Evolutionary conservation across 2,113 vertebrate species (phyloP), one percentile per base, ranked within the genome.

Genomic region (Petromus typicus): DNA sequence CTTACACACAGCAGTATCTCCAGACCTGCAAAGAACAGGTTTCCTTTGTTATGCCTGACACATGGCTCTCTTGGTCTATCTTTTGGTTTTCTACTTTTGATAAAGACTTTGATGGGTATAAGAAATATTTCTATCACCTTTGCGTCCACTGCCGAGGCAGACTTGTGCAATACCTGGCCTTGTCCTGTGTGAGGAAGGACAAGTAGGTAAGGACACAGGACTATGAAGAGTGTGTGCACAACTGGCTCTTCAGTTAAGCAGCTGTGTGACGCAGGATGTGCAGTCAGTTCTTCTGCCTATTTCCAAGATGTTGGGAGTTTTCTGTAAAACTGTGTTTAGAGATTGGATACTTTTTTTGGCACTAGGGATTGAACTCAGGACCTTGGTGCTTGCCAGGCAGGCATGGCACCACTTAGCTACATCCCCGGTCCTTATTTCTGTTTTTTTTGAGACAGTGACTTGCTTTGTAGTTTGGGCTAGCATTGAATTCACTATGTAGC

Each of bases 181-280:
- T 27, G 54, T 25, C 59, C 79, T 1, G 1, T 8, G 9, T 6
- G n/a, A 61, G 37, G 43, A 43, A 43, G 25, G 37, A 63, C 43
- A 30, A 18, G 48, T 1, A 3, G 32, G 51, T 11, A 34, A 30
- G 18, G 56, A 40, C 37, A 0, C 22, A 0, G 23, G 27, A 34
- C 5, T 5, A 7, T 59, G 1, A 71, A 18, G 12, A 27, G 54
- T 48, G 67, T 0, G 2, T 7, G 34, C 4, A 4, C 0, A 4
- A 20, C 45, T n/a, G 14, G 27, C 51, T 20, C 27, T 61, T 61
- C 34, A 1, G 61, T 32, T 80, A 69, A 13, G 16, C 43, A 51
- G 17, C 18, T 27, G n/a, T 0, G 30, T 34, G 18, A 32, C 0
- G 13, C 13, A 82, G 76, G 75, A 23, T 0, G 6, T 57, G 12